phyloP scores from a whole-genome alignment of 1,140 invertebrate genomes.

The Trichonephila clavata region DNA sequence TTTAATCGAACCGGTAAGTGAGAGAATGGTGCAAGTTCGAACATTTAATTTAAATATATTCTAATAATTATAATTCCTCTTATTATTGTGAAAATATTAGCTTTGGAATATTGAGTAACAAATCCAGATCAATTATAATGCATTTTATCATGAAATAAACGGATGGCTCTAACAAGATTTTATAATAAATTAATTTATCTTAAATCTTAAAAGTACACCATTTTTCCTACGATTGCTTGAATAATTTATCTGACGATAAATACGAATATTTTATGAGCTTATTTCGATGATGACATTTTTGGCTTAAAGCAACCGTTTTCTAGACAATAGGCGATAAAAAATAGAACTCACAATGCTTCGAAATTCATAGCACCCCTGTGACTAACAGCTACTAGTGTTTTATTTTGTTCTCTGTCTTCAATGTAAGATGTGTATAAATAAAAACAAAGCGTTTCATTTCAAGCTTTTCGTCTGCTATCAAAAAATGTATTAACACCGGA shows the following conservation, averaged over 20 bases:
- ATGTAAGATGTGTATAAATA: not conserved
- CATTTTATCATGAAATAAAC: no score
- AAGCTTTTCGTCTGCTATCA: not conserved
- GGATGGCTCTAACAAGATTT: no score
- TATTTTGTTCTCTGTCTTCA: not conserved
- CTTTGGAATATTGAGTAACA: no score
- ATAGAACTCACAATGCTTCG: not conserved
- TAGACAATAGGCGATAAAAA: not conserved
- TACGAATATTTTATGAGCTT: not conserved
- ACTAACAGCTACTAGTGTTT: not conserved
- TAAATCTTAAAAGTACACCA: no score
- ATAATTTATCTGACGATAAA: not conserved
- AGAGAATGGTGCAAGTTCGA: no score
- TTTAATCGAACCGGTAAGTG: no score
- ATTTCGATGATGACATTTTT: not conserved
- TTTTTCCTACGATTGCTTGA: not conserved
- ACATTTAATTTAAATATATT: no score
- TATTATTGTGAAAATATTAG: no score
- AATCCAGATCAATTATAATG: no score
- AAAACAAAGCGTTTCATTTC: constrained; percentile 23
- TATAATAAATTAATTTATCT: no score
- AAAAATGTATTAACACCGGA: constrained; percentile 35
- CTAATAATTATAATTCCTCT: no score
- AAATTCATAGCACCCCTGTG: constrained; percentile 22
- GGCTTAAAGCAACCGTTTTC: not conserved